phyloP scores from a whole-genome alignment of 1,140 invertebrate species.

The Hylyphantes graminicola region DNA sequence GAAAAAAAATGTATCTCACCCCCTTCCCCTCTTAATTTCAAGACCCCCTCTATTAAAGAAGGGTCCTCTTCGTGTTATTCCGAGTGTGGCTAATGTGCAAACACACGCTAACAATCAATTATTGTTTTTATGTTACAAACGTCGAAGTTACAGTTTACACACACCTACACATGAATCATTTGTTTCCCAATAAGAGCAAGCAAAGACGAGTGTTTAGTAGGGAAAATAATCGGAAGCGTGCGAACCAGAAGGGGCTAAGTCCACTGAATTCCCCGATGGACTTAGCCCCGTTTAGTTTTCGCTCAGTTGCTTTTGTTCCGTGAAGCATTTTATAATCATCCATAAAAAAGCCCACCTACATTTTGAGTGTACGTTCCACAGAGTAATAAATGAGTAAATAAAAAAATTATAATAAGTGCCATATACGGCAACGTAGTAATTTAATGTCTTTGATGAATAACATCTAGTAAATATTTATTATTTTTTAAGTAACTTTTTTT shows the following conservation, averaged over 20 bases:
- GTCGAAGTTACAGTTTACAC: conserved; percentile 48
- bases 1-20: conserved; percentile 8
- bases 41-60: conserved; percentile 5
- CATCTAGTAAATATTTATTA: conserved; percentile 36
- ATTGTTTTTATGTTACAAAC: conserved; percentile 54
- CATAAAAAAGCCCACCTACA: neutral
- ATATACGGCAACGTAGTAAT: conserved; percentile 53
- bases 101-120: conserved; percentile 60
- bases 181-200: conserved; percentile 45
- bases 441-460: conserved; percentile 57
- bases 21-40: neutral
- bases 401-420: conserved; percentile 57
- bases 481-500: conserved; percentile 6
- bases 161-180: conserved; percentile 59
- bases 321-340: conserved; percentile 50
- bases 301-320: neutral
- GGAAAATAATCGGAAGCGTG: neutral
- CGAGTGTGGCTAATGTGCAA: conserved; percentile 57
- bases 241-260: too few species aligned
- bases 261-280: too few species aligned
- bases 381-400: conserved; percentile 49
- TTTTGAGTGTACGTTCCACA: conserved; percentile 28
- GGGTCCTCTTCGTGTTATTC: conserved; percentile 40
- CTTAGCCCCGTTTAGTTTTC: too few species aligned
- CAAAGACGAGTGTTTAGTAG: conserved; percentile 30